Evolutionary conservation across 2,113 vertebrate genomes (phyloP), one percentile per base, ranked within the genome.

Genomic region (Nipponia nippon): DNA sequence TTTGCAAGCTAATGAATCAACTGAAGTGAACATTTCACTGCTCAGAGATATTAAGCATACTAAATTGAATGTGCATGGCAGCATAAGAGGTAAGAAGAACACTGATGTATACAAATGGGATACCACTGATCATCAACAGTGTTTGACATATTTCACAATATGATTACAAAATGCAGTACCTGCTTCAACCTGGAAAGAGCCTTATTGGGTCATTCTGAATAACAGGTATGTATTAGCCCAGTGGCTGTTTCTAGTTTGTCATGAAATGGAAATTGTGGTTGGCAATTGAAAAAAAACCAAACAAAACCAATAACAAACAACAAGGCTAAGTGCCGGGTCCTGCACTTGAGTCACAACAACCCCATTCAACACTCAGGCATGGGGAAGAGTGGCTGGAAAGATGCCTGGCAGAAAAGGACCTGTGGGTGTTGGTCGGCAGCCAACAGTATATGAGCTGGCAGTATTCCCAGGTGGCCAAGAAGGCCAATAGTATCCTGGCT

Each of bases 251-350:
- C 63, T 75, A 27, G n/a, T 84, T 81, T 52, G 26, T 70, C 2
- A 19, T 53, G 5, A 58, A 61, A 52, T 61, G 12, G 34, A 61
- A 77, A 32, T 40, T 63, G 13, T 77, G 15, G 36, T 27, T 59
- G 25, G 4, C 55, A 46, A 38, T n/a, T 71, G 23, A 46, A 77
- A 72, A 36, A 47, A 40, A 14, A 4, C 7, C 5, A 49, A 32
- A 38, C 6, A 63, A 40, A 49, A 6, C 19, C 26, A 59, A 6
- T 30, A 47, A 63, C 34, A 83, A 76, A 47, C 19, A 17, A 22
- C 11, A 53, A 69, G 5, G 4, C 10, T 38, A 55, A 34, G 23
- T 34, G 11, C 2, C 3, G 2, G 3, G 4, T 50, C 17, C 12
- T 61, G 27, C 23, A 61, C 3, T 36, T 89, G 4, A 2, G 7